Evolutionary conservation across 2,797 vertebrate genomes (phyloP), one percentile per base, ranked within the genome.

Genomic region (Arremon brunneinucha): DNA sequence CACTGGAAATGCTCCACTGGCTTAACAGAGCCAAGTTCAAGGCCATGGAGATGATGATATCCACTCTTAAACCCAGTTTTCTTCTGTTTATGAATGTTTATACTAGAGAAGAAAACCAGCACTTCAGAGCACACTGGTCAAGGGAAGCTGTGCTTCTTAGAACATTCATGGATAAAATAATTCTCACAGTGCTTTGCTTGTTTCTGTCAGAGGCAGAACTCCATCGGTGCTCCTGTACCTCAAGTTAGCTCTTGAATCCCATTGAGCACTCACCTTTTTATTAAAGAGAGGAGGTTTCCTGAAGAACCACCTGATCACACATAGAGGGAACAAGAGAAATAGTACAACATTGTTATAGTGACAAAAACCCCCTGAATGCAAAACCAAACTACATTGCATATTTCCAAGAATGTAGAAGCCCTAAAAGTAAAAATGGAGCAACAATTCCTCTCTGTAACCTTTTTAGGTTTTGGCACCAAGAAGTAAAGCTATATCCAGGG

Each of bases 291-390:
- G 74, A 98, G 75, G 71, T 97, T 98, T 95, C 68, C 52, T 56
- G 97, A 98, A 94, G 98, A 98, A 50, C 95, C 98, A 86, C 98
- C 98, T 98, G 75, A 86, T 90, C 57, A 75, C 92, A 87, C 1
- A 0, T 3, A 83, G 69, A 4, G 37, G 30, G 39, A 85, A 55
- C 46, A 90, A 94, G 56, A 96, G 72, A 78, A 91, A 95, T 19
- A 96, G 59, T 12, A 76, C 39, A 77, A 44, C 11, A 64, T 52
- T 4, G 6, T 89, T 94, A 86, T 0, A 83, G n/a, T 20, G 55
- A 55, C 18, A 83, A 91, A 7, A 76, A 64, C 53, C 2, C 13
- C 7, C 21, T 44, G 20, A 92, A 63, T 23, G 28, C 19, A 95
- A 89, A 47, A 1, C 23, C 27, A 30, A 37, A 34, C 8, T 47